Evolutionary conservation across 2,888 invertebrate genomes (phyloP).

Genomic region (Himalopsyche kuldschensis): DNA sequence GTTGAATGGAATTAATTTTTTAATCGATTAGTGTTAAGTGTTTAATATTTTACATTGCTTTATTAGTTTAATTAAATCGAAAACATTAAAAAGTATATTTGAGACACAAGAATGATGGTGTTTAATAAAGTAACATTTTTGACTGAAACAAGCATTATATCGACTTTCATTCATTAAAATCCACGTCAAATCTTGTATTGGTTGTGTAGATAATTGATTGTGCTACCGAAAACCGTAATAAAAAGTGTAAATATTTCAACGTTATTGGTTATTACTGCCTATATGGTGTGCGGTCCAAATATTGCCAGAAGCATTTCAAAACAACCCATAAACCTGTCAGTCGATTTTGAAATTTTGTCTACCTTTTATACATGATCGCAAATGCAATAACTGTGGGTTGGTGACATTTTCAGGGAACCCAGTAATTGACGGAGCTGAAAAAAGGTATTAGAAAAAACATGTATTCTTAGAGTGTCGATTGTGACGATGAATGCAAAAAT

Average conservation of each 20-base stretch:
- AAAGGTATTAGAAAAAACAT: conserved; percentile 7
- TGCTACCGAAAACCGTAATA: background rate
- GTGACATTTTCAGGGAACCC: conserved; percentile 55
- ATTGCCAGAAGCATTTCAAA: background rate
- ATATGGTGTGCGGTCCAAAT: background rate
- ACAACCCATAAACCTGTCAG: conserved; percentile 8
- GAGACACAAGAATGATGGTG: no score
- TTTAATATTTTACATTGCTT: no score
- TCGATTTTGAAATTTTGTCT: conserved; percentile 38
- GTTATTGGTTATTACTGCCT: background rate
- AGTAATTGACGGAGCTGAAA: conserved; percentile 43
- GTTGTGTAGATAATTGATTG: background rate
- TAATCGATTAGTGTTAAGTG: no score
- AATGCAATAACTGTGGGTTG: conserved; percentile 52
- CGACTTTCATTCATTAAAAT: no score
- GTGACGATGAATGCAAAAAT: no score
- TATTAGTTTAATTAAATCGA: no score
- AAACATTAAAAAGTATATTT: no score
- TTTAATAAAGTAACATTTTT: no score
- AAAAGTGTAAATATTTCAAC: background rate
- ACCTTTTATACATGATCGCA: conserved; percentile 57
- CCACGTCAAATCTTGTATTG: no score
- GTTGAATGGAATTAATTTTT: no score
- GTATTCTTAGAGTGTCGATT: background rate
- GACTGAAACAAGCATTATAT: no score